Base-by-base conservation (phyloP, 2,888 invertebrate species). In the Emmelina monodactyla region DNA sequence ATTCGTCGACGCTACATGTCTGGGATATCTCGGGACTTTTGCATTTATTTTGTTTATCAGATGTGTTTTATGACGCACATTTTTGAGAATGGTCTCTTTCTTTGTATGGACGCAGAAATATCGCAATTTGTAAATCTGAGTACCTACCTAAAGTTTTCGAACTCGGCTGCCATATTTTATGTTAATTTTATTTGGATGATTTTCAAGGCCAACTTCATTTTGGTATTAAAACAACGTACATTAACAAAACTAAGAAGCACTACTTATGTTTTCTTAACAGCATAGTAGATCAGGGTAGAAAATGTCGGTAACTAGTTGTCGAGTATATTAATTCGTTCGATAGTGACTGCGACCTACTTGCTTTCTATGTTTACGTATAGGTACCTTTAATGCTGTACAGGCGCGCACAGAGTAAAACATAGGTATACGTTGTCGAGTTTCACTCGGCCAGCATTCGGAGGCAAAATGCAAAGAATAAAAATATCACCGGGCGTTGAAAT, bases 401-500 rank as follows among this genome's bases (percentile, higher is more conserved):
- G 9, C 6, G 19, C 19, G 9, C 19, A n/a, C n/a, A n/a, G n/a
- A n/a, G n/a, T n/a, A 19, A 19, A 6, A 19, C 19, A 5, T 19
- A 19, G 9, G 19, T 19, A 19, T 5, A 19, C 19, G 19, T 19
- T 19, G 5, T 6, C 9, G 5, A 9, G 5, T 5, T 19, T 19
- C 9, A 19, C 9, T 19, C 9, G 19, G 9, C 5, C 19, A 19
- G 9, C 19, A 19, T 19, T 62, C 59, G 60, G 54, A 53, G 54
- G 49, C 55, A 57, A 65, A 11, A 63, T 59, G 62, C 58, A 61
- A 70, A 72, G 72, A 78, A 76, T 73, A 78, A 78, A 76, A 78
- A 71, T 76, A 79, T 76, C 69, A 69, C 62, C 68, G 58, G 58
- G 54, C 68, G 68, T 59, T 68, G 71, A 72, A 75, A 75, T 72